Evolutionary conservation across 1,140 invertebrate genomes (phyloP).

Genomic region (Hycleus phaleratus): DNA sequence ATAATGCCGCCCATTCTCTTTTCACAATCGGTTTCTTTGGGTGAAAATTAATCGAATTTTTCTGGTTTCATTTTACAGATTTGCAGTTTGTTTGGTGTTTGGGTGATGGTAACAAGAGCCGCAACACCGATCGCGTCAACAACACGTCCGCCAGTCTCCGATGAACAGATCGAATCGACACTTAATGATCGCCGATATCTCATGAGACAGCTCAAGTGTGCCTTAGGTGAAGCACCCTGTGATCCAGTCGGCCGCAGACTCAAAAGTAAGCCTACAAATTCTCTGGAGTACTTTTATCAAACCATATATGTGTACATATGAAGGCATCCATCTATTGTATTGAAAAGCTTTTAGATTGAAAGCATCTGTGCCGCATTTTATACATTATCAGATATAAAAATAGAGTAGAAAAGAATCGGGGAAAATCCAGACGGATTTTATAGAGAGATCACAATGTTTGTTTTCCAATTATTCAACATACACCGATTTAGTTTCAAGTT

Average conservation of each 20-base stretch:
- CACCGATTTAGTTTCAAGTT: too few relatives aligned
- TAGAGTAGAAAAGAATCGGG: too few relatives aligned
- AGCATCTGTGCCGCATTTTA: neutral
- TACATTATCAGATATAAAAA: too few relatives aligned
- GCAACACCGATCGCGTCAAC: constrained; percentile 13
- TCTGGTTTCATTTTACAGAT: too few relatives aligned
- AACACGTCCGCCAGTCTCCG: constrained; percentile 46
- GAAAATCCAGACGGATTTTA: too few relatives aligned
- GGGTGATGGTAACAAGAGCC: neutral
- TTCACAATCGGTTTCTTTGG: too few relatives aligned
- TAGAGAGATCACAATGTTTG: too few relatives aligned
- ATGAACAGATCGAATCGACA: constrained; percentile 56
- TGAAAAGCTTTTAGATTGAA: neutral
- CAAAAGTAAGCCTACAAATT: constrained; percentile 53
- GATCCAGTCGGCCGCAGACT: constrained; percentile 61
- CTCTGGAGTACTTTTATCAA: too few relatives aligned
- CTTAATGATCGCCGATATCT: constrained; percentile 62
- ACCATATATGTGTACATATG: neutral
- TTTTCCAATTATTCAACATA: too few relatives aligned
- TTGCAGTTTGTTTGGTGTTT: too few relatives aligned
- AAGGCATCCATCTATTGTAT: neutral
- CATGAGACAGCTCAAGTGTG: constrained; percentile 60
- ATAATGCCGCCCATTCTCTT: too few relatives aligned
- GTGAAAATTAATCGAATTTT: neutral
- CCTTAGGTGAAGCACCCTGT: constrained; percentile 59